Evolutionary conservation across 2,797 vertebrate species (phyloP).

Genomic region (Lutjanus argentimaculatus): DNA sequence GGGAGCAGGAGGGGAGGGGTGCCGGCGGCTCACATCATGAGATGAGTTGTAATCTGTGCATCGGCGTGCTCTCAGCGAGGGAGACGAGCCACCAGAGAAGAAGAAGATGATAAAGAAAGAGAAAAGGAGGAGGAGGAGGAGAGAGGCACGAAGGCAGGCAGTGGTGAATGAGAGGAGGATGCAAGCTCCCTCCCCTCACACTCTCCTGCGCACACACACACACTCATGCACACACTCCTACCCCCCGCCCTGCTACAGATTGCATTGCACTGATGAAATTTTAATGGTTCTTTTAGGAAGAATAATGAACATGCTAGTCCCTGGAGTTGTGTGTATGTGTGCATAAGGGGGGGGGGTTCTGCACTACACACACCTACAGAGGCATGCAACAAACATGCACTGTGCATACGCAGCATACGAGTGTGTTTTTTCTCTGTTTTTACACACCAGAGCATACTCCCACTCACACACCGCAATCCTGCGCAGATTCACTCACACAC

Average conservation of each 20-base stretch:
- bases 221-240: constrained; percentile 49
- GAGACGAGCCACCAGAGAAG: constrained; percentile 62
- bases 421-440: constrained; percentile 44
- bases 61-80: constrained; percentile 46
- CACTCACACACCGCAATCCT: constrained; percentile 39
- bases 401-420: constrained; percentile 8
- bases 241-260: constrained; percentile 82
- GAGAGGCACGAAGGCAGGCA: constrained; percentile 69
- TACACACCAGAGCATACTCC: constrained; percentile 38
- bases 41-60: constrained; percentile 59
- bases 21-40: constrained; percentile 65
- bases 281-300: constrained; percentile 90
- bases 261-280: constrained; percentile 90
- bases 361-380: constrained; percentile 71
- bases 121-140: constrained; percentile 58
- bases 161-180: constrained; percentile 76
- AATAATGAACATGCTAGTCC: constrained; percentile 88
- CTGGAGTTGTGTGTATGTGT: constrained; percentile 75
- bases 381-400: constrained; percentile 58
- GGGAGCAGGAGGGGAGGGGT: constrained; percentile 39
- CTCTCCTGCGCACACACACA: constrained; percentile 20
- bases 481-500: constrained; percentile 40
- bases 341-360: constrained; percentile 48
- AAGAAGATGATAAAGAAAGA: constrained; percentile 47
- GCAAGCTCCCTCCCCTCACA: constrained; percentile 58